Evolutionary conservation across 2,113 vertebrate species (phyloP).

Genomic region (Benitochromis conjunctus): DNA sequence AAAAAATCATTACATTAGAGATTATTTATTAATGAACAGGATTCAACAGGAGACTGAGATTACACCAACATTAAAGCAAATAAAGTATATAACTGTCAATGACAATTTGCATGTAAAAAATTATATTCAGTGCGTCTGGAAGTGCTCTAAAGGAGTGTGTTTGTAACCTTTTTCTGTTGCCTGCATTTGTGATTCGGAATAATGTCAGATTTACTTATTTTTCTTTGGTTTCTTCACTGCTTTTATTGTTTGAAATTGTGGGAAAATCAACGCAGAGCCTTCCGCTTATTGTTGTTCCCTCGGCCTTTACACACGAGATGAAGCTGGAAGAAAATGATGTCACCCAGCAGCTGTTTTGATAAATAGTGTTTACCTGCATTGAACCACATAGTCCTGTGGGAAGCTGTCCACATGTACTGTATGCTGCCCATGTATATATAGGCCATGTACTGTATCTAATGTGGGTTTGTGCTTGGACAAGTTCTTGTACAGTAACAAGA

Average conservation of each 20-base stretch:
- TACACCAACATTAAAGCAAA: neutral
- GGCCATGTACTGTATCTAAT: neutral
- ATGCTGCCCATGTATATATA: neutral
- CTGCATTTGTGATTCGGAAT: neutral
- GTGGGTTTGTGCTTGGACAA: neutral
- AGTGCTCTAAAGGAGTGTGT: neutral
- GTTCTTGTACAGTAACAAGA: neutral
- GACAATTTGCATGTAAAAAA: neutral
- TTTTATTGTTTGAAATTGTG: neutral
- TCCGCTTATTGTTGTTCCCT: neutral
- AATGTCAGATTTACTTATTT: neutral
- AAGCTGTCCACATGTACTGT: neutral
- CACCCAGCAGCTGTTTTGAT: neutral
- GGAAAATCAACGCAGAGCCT: neutral
- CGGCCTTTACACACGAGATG: neutral
- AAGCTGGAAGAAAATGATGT: neutral
- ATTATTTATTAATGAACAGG: neutral
- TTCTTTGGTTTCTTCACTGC: neutral
- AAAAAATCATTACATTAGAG: neutral
- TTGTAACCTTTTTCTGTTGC: neutral
- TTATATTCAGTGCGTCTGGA: fast-evolving
- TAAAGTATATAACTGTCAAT: neutral
- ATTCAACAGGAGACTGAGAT: neutral
- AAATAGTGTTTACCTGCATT: neutral
- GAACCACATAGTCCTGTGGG: neutral